Percentiles rank a stretch among this genome's conserved stretches.
Conservation (phyloP, 2,113 vertebrate genomes). For the Bubo scandiacus region DNA sequence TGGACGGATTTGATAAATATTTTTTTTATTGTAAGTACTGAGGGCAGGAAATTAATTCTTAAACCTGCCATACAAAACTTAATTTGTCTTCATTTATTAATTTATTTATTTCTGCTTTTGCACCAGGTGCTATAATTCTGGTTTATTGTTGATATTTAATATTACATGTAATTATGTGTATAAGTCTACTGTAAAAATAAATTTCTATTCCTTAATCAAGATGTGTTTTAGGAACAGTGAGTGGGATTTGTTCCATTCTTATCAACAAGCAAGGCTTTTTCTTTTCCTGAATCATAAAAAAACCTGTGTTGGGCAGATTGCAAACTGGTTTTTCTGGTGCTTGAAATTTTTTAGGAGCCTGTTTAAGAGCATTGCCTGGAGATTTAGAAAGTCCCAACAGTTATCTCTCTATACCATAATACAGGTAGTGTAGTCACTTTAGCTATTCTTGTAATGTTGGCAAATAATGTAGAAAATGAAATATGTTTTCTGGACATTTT, state of each 20-base stretch:
- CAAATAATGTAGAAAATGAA: neutral
- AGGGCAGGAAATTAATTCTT: neutral
- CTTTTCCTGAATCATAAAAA: neutral
- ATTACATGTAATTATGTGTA: neutral
- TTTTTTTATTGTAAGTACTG: neutral
- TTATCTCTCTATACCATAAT: neutral
- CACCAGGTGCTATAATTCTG: fast-evolving
- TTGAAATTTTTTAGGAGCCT: neutral
- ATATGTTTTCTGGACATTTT: neutral
- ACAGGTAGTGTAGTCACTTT: neutral
- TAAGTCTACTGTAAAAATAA: neutral
- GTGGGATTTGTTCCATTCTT: neutral
- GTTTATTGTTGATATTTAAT: neutral
- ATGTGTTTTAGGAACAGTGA: neutral
- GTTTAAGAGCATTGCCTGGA: neutral
- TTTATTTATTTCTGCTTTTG: neutral
- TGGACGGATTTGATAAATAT: neutral
- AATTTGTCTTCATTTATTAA: neutral
- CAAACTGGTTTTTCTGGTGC: neutral
- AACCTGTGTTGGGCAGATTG: neutral
- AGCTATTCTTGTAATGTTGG: neutral
- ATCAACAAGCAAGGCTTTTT: neutral
- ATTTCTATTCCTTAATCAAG: neutral
- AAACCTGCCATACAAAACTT: neutral
- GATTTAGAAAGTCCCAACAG: neutral